Evolutionary conservation across 2,888 invertebrate genomes (phyloP).

Genomic region (Pedicia rivosa): DNA sequence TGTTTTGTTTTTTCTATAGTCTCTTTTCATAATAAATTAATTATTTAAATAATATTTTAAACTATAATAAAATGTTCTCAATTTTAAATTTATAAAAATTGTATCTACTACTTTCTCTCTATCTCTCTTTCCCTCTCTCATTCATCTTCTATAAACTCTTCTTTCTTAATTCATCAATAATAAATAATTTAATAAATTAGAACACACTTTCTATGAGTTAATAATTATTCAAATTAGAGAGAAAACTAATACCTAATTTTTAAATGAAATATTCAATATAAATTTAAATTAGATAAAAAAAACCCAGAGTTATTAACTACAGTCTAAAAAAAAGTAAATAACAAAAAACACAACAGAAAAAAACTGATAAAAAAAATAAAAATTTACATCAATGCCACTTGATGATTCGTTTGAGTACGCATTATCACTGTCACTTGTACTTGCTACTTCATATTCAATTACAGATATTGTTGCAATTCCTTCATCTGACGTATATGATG

Average conservation of each 20-base stretch:
- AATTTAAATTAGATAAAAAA: neutral
- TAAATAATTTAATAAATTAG: too few species aligned
- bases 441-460: conserved; percentile 37
- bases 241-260: neutral
- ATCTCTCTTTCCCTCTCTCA: too few species aligned
- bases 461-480: conserved; percentile 19
- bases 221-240: neutral
- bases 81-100: too few species aligned
- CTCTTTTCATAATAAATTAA: too few species aligned
- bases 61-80: too few species aligned
- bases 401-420: conserved; percentile 29
- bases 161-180: too few species aligned
- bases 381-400: conserved; percentile 35
- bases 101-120: too few species aligned
- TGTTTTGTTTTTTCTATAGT: neutral
- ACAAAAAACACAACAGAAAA: too few species aligned
- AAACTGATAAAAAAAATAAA: neutral
- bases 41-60: too few species aligned
- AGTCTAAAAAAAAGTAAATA: neutral
- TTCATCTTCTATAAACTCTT: too few species aligned
- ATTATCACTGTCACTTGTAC: conserved; percentile 26
- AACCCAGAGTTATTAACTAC: neutral
- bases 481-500: conserved; percentile 11
- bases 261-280: neutral
- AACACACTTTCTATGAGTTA: too few species aligned